Base-by-base conservation (phyloP, 2,113 vertebrate genomes). In the Corythaeola cristata region DNA sequence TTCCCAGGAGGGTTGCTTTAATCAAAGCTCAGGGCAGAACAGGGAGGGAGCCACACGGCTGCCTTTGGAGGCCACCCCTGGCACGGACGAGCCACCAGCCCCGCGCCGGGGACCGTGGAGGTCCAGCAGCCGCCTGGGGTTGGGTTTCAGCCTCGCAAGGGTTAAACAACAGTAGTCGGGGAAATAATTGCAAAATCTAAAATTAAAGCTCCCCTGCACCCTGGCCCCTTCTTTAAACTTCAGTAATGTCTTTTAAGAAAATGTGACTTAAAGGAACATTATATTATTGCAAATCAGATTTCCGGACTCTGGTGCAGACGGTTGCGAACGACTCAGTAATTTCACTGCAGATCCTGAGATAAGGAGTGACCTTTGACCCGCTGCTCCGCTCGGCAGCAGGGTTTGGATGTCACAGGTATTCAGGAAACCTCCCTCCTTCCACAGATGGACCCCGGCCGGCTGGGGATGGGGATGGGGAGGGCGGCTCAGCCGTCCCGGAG, bases 271-370 rank as follows among this genome's bases (percentile, higher is more conserved):
- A 93, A 98, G 94, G 97, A 98, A 96, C 95, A 89, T 93, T 97
- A 64, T 97, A 96, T 97, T 97, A 92, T 95, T 94, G 82, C 92
- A 98, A 98, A 98, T 98, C 97, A 97, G 95, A 97, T 97, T 98
- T 97, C 97, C 97, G 97, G 97, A 75, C 85, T 89, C 90, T 45
- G 95, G 94, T 89, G 90, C 94, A 97, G 97, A 95, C 97, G 39
- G 35, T 67, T 79, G 92, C 52, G 75, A 98, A 91, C 90, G 89
- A 72, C 92, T 95, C 97, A 35, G 76, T 56, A 88, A 95, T 96
- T 96, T 95, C 56, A 5, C 91, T 87, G 59, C 92, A 95, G 97
- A 98, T 97, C 93, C 94, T 15, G 76, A 88, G 97, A 97, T 96
- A 97, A 97, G 88, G 87, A 37, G 16, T 1, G 35, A 85, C 97